phyloP scores from a whole-genome alignment of 2,888 invertebrate species.

The Kryphioiulus occultus region DNA sequence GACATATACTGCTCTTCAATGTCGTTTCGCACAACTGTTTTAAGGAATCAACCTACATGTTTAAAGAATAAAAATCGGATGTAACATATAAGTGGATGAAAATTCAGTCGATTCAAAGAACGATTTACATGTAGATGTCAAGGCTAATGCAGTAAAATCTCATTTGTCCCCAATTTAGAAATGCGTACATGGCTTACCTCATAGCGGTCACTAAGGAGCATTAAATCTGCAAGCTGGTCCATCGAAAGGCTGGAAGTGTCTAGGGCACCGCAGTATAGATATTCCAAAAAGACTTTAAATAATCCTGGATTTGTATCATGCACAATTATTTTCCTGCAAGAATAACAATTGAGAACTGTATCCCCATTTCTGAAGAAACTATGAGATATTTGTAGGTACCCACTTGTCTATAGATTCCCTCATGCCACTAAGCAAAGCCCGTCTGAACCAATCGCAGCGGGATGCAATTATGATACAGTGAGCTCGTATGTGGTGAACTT shows the following conservation, averaged over 20 bases:
- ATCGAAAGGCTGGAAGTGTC: conserved; percentile 65
- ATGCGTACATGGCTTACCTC: conserved; percentile 58
- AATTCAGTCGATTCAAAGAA: neutral
- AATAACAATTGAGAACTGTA: conserved; percentile 43
- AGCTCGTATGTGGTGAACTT: conserved; percentile 62
- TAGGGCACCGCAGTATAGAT: conserved; percentile 71
- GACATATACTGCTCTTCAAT: conserved; percentile 69
- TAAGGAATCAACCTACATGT: conserved; percentile 67
- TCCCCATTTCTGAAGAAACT: neutral
- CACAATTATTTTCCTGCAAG: conserved; percentile 71
- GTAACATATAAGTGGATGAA: neutral
- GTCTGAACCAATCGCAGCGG: conserved; percentile 74
- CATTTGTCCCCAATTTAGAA: neutral
- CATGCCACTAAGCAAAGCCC: conserved; percentile 75
- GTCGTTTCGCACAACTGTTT: conserved; percentile 72
- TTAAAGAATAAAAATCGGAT: neutral
- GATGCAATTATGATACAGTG: conserved; percentile 74
- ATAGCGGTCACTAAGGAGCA: conserved; percentile 70
- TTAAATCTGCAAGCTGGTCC: conserved; percentile 70
- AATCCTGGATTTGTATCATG: conserved; percentile 72
- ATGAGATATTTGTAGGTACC: conserved; percentile 53
- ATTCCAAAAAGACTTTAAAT: conserved; percentile 71
- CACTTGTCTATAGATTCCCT: conserved; percentile 74
- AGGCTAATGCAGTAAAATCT: neutral
- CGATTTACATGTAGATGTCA: neutral